Conservation (phyloP, 1,140 invertebrate species). For the Polypedilum pembai region DNA sequence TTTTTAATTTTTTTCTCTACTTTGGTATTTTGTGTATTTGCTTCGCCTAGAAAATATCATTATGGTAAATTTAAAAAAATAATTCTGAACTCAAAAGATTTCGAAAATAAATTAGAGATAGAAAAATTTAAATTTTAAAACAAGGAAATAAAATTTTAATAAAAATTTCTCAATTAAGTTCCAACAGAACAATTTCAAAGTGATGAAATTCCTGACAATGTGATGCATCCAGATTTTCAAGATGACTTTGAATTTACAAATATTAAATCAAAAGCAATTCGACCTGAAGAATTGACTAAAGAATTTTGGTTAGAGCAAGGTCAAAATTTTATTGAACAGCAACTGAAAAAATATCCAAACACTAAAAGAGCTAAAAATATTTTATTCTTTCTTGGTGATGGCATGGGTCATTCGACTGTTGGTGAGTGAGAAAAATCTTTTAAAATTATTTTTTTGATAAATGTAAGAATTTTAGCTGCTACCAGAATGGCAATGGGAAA, state of each 20-base stretch:
- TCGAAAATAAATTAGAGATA: not conserved
- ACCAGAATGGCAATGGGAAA: slow-evolving; percentile 58
- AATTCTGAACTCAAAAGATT: not conserved
- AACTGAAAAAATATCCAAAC: slow-evolving; percentile 38
- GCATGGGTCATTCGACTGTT: slow-evolving; percentile 69
- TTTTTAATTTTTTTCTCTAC: not conserved
- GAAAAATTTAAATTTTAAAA: not conserved
- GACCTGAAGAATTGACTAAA: slow-evolving; percentile 32
- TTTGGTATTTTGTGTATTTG: not conserved
- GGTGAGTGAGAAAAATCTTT: slow-evolving; percentile 42
- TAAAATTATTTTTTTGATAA: slow-evolving; percentile 42
- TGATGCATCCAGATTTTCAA: not conserved
- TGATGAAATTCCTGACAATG: not conserved
- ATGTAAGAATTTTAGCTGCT: slow-evolving; percentile 44
- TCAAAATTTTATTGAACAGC: slow-evolving; percentile 35
- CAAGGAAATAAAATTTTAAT: not conserved
- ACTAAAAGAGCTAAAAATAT: slow-evolving; percentile 56
- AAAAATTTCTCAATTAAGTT: not conserved
- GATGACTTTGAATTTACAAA: not conserved
- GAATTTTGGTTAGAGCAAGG: slow-evolving; percentile 39
- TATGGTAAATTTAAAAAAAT: not conserved
- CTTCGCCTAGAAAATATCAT: not conserved
- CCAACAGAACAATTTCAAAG: not conserved
- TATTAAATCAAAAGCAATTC: not conserved
- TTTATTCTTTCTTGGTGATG: slow-evolving; percentile 70